Evolutionary conservation across 2,888 invertebrate species (phyloP).

Genomic region (Dryocosmus kuriphilus): DNA sequence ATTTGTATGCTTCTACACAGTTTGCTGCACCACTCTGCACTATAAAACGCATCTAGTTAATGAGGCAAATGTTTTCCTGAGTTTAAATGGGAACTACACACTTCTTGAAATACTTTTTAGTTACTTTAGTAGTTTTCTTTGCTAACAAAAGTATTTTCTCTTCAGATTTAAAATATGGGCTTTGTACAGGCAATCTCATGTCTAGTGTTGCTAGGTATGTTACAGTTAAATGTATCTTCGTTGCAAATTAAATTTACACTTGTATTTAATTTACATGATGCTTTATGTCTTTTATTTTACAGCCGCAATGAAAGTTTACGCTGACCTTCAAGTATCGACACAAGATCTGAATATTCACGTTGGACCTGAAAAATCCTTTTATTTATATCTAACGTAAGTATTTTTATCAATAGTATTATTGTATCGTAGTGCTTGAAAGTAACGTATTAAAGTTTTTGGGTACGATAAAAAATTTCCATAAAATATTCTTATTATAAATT

Average conservation of each 20-base stretch:
- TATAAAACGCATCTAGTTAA: not conserved
- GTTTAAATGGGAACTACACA: too few relatives aligned
- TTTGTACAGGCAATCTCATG: constrained; percentile 46
- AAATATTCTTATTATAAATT: too few relatives aligned
- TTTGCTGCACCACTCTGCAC: not conserved
- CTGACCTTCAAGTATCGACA: constrained; percentile 79
- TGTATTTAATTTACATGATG: not conserved
- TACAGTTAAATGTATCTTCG: not conserved
- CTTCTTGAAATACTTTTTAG: not conserved
- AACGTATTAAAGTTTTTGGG: too few relatives aligned
- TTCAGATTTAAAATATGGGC: constrained; percentile 60
- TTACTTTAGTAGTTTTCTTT: not conserved
- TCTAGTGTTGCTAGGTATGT: constrained; percentile 61
- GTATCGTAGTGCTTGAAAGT: too few relatives aligned
- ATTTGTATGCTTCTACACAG: not conserved
- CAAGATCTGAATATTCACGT: constrained; percentile 82
- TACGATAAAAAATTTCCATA: too few relatives aligned
- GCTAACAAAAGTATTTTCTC: constrained; percentile 35
- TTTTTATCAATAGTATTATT: constrained; percentile 14
- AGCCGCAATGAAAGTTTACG: constrained; percentile 60
- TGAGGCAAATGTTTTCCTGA: not conserved
- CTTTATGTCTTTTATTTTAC: constrained; percentile 42
- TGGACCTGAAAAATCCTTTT: constrained; percentile 79
- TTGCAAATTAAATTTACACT: not conserved
- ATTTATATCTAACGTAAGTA: constrained; percentile 82